A percentile compares a stretch with the other conserved stretches of the same genome.
Conservation (phyloP, 1,140 invertebrate genomes). For the Meloidogyne floridensis region DNA sequence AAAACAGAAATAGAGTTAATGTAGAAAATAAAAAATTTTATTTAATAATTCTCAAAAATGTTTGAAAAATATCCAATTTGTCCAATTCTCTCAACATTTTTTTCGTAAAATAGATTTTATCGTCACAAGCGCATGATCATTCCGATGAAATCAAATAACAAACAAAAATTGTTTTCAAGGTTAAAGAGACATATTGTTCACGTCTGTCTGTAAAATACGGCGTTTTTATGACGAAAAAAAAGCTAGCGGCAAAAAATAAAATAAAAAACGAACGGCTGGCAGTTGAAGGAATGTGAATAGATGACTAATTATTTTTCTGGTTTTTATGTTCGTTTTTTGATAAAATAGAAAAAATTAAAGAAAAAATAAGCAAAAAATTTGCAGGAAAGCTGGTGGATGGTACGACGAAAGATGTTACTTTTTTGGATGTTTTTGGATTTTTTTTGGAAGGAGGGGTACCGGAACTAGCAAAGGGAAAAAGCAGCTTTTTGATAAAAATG, state of each 20-base stretch:
- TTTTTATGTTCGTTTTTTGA: background rate
- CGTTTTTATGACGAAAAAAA: background rate
- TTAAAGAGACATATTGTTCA: background rate
- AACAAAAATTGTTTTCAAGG: background rate
- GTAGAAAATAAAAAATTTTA: no score
- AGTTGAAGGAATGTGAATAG: background rate
- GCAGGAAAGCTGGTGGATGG: background rate
- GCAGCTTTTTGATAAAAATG: background rate
- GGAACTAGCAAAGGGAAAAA: background rate
- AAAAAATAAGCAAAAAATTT: background rate
- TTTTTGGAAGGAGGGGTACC: background rate
- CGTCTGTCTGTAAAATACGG: background rate
- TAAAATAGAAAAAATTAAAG: background rate
- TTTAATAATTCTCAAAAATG: no score
- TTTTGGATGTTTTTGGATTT: background rate
- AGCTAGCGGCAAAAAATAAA: background rate
- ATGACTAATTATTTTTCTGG: background rate
- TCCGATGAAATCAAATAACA: no score
- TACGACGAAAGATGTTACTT: background rate
- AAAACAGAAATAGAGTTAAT: no score
- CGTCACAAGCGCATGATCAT: no score
- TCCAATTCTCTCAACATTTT: no score
- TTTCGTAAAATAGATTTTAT: no score
- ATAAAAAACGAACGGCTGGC: background rate
- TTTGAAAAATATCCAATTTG: no score